These are phyloP conservation scores for Ptilorrhoa leucosticta DNA, from an alignment of 2,113 vertebrate genomes.

Conservation along the genomic window DNA sequence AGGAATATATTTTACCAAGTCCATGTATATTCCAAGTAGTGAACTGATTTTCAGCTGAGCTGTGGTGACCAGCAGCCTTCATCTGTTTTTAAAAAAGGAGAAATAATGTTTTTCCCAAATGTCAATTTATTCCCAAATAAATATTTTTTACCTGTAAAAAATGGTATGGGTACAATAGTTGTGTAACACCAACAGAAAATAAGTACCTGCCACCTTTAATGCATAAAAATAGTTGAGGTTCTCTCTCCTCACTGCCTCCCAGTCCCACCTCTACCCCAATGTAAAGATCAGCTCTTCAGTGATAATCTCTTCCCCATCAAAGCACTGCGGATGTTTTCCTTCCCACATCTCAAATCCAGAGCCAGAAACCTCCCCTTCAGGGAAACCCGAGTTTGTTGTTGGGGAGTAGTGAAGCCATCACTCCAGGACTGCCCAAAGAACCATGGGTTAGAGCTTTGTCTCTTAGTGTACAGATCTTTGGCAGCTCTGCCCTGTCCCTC, in stretches of 20 bases:
- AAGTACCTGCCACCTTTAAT: background rate
- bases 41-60: background rate
- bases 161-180: background rate
- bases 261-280: background rate
- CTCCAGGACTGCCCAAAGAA: background rate
- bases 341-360: background rate
- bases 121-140: too few relatives aligned
- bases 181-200: slow-evolving; percentile 17
- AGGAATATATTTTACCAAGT: slow-evolving; percentile 46
- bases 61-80: background rate
- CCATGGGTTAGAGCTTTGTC: background rate
- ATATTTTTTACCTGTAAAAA: too few relatives aligned
- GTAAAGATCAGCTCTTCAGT: background rate
- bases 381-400: background rate
- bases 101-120: slow-evolving; percentile 24
- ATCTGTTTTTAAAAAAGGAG: background rate
- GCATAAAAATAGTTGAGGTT: background rate
- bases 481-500: background rate
- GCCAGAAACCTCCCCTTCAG: background rate
- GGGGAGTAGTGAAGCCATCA: background rate
- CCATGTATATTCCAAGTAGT: slow-evolving; percentile 10
- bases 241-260: background rate
- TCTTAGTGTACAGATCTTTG: background rate
- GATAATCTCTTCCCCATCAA: background rate
- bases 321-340: background rate